These are phyloP conservation scores for Xenops minutus DNA, from an alignment of 2,797 vertebrate species.

Conservation along the genomic window DNA sequence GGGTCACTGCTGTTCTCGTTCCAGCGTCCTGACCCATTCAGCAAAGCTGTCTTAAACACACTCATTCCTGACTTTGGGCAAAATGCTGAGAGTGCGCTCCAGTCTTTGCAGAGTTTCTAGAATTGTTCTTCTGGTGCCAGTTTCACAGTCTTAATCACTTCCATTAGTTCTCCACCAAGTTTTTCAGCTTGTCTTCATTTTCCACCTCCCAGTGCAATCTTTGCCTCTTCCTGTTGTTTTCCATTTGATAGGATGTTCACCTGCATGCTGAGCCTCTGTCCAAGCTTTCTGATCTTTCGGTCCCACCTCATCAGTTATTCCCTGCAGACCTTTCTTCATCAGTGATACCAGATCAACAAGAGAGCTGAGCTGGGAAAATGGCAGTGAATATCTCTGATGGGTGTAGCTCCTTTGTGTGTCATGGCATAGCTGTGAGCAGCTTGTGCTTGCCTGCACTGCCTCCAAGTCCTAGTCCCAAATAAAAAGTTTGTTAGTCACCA, in stretches of 20 bases:
- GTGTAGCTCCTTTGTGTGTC: background rate
- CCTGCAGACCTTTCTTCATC: background rate
- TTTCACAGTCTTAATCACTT: background rate
- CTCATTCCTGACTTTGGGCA: background rate
- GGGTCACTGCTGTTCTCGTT: background rate
- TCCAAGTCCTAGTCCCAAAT: background rate
- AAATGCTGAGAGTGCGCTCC: background rate
- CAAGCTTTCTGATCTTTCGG: background rate
- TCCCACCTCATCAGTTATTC: background rate
- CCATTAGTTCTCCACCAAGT: background rate
- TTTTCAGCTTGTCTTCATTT: background rate
- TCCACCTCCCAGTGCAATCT: background rate
- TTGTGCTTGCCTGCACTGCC: background rate
- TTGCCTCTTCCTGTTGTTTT: background rate
- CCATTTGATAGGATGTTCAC: background rate
- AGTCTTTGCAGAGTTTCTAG: background rate
- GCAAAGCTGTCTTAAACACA: fast-evolving
- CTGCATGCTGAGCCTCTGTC: background rate
- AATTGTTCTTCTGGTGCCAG: background rate
- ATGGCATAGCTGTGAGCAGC: background rate
- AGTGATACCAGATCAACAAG: background rate
- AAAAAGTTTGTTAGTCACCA: background rate
- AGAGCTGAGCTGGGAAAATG: background rate
- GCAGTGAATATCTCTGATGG: background rate
- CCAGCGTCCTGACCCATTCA: background rate